Conservation (phyloP, 1,140 invertebrate genomes). For the Paralvinella palmiformis region DNA sequence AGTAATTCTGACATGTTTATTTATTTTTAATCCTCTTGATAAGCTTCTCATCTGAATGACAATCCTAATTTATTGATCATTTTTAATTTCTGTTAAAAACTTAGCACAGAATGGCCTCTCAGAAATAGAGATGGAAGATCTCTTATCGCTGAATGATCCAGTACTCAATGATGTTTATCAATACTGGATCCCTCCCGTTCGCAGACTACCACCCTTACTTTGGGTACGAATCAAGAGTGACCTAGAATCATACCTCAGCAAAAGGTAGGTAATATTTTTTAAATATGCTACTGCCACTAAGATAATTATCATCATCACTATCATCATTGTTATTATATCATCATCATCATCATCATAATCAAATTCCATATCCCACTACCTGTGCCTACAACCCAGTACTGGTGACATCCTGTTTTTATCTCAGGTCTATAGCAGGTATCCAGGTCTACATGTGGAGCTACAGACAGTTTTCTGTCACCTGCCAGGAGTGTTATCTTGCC, state of each 20-base stretch:
- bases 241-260: conserved; percentile 6
- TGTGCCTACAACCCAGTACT: no score
- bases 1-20: no score
- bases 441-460: conserved; percentile 20
- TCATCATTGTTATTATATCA: neutral
- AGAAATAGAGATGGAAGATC: conserved; percentile 19
- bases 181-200: conserved; percentile 18
- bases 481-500: conserved; percentile 7
- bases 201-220: conserved; percentile 18
- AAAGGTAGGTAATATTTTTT: neutral
- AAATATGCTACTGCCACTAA: neutral
- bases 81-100: neutral
- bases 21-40: no score
- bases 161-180: conserved; percentile 21
- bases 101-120: conserved; percentile 14
- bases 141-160: conserved; percentile 16
- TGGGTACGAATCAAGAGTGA: conserved; percentile 16
- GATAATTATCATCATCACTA: no score
- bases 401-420: neutral
- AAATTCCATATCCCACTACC: no score
- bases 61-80: no score
- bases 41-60: no score
- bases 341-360: neutral
- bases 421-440: neutral
- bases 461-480: conserved; percentile 13